A percentile compares a stretch with the other conserved stretches of the same genome.
Conservation (phyloP, 2,797 vertebrate species). For the Limosa lapponica region DNA sequence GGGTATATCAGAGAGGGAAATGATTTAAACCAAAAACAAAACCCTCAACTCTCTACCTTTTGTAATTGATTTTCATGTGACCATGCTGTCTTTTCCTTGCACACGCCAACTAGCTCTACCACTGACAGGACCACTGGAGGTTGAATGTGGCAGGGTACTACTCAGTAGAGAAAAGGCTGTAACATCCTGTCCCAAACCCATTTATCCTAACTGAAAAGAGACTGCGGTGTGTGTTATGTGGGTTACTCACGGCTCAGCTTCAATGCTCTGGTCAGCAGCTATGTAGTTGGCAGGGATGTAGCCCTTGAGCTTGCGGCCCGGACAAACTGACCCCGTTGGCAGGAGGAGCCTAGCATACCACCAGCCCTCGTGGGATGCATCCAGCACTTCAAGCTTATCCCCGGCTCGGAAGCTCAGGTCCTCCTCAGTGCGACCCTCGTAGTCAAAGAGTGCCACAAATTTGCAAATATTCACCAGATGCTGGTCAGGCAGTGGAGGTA, state of each 20-base stretch:
- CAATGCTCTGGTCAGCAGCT: slow-evolving; percentile 85
- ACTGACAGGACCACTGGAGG: background rate
- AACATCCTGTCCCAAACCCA: background rate
- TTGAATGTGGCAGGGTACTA: background rate
- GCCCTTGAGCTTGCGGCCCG: slow-evolving; percentile 73
- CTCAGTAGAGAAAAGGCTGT: background rate
- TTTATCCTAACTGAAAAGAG: background rate
- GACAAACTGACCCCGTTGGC: slow-evolving; percentile 57
- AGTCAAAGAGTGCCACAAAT: slow-evolving; percentile 90
- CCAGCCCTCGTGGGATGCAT: slow-evolving; percentile 83
- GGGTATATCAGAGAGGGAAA: background rate
- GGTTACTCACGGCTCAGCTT: slow-evolving; percentile 90
- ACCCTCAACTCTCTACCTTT: background rate
- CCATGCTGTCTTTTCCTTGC: rapidly evolving
- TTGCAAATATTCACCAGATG: background rate
- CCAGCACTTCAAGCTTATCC: slow-evolving; percentile 84
- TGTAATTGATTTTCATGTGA: background rate
- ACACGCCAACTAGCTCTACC: rapidly evolving
- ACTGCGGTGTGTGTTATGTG: rapidly evolving
- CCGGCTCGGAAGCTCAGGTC: slow-evolving; percentile 89
- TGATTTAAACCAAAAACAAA: background rate
- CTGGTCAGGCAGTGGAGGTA: slow-evolving; percentile 25
- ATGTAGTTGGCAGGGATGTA: slow-evolving; percentile 95
- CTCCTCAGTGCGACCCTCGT: slow-evolving; percentile 86
- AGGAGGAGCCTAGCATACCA: slow-evolving; percentile 86